A percentile compares a stretch with the other conserved stretches of the same genome.
Evolutionary conservation across 1,140 invertebrate species (phyloP).

Genomic region (Varroa destructor): DNA sequence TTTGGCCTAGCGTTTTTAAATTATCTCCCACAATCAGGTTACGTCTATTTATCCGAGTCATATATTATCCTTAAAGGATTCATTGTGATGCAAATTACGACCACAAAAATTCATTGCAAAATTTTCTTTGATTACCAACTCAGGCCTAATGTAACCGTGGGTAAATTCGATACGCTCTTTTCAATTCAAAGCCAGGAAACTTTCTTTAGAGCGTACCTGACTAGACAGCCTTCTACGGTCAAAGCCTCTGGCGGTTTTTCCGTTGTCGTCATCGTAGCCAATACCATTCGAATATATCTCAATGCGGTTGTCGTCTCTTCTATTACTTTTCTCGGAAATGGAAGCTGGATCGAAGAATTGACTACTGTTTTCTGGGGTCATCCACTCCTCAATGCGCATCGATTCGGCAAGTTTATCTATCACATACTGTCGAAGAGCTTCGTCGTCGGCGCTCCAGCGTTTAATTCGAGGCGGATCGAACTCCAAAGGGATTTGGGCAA

Average conservation of each 20-base stretch:
- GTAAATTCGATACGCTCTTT: no score
- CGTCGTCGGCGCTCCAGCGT: slow-evolving; percentile 19
- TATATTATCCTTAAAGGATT: not conserved
- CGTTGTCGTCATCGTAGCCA: not conserved
- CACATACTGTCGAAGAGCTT: slow-evolving; percentile 1
- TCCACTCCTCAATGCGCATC: slow-evolving; percentile 1
- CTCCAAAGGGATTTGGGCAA: slow-evolving; percentile 17
- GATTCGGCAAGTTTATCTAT: slow-evolving; percentile 5
- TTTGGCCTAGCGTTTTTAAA: no score
- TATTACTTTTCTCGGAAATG: no score
- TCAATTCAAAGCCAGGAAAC: not conserved
- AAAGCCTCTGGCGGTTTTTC: not conserved
- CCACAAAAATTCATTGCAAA: not conserved
- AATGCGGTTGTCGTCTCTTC: not conserved
- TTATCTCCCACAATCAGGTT: no score
- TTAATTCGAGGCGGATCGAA: slow-evolving; percentile 19
- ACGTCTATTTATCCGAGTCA: not conserved
- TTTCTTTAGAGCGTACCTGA: not conserved
- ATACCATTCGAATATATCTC: not conserved
- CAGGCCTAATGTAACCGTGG: not conserved
- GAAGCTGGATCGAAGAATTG: no score
- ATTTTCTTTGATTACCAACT: not conserved
- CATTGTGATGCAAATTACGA: not conserved
- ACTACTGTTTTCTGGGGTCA: not conserved
- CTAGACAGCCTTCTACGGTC: not conserved